Evolutionary conservation across 2,888 invertebrate species (phyloP).

Genomic region (Dilophus febrilis): DNA sequence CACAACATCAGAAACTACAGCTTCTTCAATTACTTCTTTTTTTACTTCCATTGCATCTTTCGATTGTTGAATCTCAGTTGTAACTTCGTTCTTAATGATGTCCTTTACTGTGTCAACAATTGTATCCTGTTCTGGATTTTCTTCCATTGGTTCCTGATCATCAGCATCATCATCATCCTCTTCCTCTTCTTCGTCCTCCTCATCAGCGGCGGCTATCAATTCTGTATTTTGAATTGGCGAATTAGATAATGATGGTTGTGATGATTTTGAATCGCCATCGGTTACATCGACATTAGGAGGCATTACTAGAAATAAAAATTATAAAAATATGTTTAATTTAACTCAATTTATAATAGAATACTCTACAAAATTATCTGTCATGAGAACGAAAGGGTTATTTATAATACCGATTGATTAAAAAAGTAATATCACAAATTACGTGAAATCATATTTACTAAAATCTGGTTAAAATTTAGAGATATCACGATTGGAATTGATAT

Average conservation of each 20-base stretch:
- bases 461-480: no score
- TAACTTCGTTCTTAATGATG: not conserved
- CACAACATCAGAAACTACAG: not conserved
- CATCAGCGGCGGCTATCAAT: constrained; percentile 7
- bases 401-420: no score
- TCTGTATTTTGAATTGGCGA: constrained; percentile 3
- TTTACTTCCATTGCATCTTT: not conserved
- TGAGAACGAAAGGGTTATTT: no score
- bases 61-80: not conserved
- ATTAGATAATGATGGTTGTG: not conserved
- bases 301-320: no score
- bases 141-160: not conserved
- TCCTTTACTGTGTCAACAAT: not conserved
- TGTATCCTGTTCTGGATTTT: not conserved
- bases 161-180: not conserved
- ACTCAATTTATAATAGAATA: no score
- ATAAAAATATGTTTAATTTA: no score
- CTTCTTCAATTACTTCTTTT: not conserved
- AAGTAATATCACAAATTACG: no score
- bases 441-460: no score
- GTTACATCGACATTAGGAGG: no score
- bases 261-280: not conserved
- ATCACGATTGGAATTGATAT: no score
- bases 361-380: no score
- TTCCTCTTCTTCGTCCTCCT: constrained; percentile 5